phyloP scores from a whole-genome alignment of 1,140 invertebrate genomes.

The Dreissena rostriformis region DNA sequence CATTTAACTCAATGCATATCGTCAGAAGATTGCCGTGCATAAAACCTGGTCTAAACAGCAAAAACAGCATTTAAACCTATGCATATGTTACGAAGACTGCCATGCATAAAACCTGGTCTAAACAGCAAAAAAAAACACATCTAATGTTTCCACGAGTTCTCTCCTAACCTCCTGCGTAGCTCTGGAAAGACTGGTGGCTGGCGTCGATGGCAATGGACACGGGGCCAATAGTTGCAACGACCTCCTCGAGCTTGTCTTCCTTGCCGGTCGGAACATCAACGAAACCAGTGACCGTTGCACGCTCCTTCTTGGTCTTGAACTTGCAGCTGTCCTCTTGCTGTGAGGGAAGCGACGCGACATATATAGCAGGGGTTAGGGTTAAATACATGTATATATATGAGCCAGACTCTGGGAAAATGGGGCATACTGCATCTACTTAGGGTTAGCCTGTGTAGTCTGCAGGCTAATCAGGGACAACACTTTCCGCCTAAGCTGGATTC shows the following conservation, averaged over 20 bases:
- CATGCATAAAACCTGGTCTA: too few relatives aligned
- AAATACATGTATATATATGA: too few relatives aligned
- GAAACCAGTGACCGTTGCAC: constrained; percentile 85
- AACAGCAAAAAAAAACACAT: too few relatives aligned
- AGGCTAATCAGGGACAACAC: not conserved
- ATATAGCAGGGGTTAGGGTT: not conserved
- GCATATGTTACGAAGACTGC: too few relatives aligned
- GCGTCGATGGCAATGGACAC: constrained; percentile 93
- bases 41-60: too few relatives aligned
- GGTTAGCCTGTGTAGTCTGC: not conserved
- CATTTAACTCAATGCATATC: too few relatives aligned
- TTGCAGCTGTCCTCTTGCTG: constrained; percentile 82
- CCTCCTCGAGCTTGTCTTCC: constrained; percentile 87
- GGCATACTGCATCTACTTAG: too few relatives aligned
- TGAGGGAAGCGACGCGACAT: not conserved
- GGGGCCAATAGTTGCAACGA: constrained; percentile 93
- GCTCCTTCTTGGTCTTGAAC: constrained; percentile 65
- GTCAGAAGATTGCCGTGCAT: too few relatives aligned
- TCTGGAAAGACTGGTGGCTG: constrained; percentile 67
- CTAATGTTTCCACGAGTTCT: too few relatives aligned
- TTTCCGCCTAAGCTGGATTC: too few relatives aligned
- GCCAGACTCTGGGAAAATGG: too few relatives aligned
- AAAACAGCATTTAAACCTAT: too few relatives aligned
- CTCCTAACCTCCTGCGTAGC: constrained; percentile 66
- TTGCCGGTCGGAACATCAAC: constrained; percentile 85